Evolutionary conservation across 2,797 vertebrate genomes (phyloP).

Genomic region (Glossophaga mutica): DNA sequence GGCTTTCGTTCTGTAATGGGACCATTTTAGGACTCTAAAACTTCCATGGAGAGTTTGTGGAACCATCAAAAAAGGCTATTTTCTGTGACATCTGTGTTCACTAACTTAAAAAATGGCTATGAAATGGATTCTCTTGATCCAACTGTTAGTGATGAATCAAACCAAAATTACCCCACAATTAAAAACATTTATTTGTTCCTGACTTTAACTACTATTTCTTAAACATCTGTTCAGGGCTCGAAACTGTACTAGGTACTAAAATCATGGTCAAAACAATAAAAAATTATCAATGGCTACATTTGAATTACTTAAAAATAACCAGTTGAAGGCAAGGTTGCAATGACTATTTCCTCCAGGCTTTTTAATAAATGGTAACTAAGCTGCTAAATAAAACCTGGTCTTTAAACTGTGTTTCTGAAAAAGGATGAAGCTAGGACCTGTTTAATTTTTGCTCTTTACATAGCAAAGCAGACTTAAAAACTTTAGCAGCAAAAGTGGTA

Average conservation of each 20-base stretch:
- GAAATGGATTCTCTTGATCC: background rate
- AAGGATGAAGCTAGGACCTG: background rate
- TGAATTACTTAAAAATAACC: slow-evolving; percentile 23
- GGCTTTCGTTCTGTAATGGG: background rate
- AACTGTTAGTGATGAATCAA: slow-evolving; percentile 1
- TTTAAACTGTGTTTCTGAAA: slow-evolving; percentile 38
- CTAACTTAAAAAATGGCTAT: slow-evolving; percentile 26
- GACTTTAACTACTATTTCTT: slow-evolving; percentile 16
- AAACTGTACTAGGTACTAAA: background rate
- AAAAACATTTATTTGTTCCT: slow-evolving; percentile 20
- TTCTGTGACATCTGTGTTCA: background rate
- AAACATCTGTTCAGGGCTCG: background rate
- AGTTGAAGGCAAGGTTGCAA: background rate
- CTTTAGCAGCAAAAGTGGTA: background rate
- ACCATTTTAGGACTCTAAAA: slow-evolving; percentile 20
- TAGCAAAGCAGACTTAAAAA: background rate
- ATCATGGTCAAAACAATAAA: background rate
- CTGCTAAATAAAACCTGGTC: background rate
- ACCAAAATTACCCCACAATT: background rate
- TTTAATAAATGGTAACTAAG: background rate
- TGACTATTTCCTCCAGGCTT: background rate
- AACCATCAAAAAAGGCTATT: background rate
- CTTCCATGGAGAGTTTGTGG: background rate
- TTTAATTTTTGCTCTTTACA: slow-evolving; percentile 1
- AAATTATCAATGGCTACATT: background rate